Base-by-base conservation (phyloP, 2,888 invertebrate genomes). In the Neoitamus cyanurus region DNA sequence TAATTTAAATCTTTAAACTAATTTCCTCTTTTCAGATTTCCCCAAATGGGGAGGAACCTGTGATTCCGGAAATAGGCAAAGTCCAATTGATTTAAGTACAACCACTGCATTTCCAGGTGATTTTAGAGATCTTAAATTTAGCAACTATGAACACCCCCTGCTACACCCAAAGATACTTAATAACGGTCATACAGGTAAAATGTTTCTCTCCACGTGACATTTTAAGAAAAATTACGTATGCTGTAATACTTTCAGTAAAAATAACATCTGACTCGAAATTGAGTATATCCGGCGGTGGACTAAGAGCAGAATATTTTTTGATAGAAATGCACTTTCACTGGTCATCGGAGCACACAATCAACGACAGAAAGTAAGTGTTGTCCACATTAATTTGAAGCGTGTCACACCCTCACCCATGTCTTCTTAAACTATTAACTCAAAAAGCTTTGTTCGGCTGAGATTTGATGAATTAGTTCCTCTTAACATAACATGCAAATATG, bases 311-410 rank as follows among this genome's bases (percentile, higher is more conserved):
- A 1, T 96, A 94, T 89, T 89, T 93, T 1, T 91, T 96, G 80
- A 94, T 95, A 84, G 95, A 96, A 90, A 91, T 96, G 78, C 96
- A 97, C 89, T 95, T 97, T 90, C 97, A 97, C 89, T 97, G 96
- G 96, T 93, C 94, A 77, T 96, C 97, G 0, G 97, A 97, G 89
- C 97, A 97, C 89, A 94, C 94, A 0, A 91, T 97, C 15, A 93
- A 96, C 86, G 94, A 93, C 9, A 92, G 92, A 89, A 93, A 93
- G 93, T 93, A 87, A 91, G 58, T n/a, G n/a, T 20, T 58, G 7
- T 20, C 3, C 9, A 9, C 25, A 20, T 90, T 90, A 70, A 9
- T 30, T 58, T 31, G 9, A 31, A 6, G n/a, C 15, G 30, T 30
- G 25, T 30, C 70, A n/a, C 31, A 31, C 31, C 70, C 5, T 0